phyloP scores from a whole-genome alignment of 2,113 vertebrate genomes.

The Paraplagusia blochii region DNA sequence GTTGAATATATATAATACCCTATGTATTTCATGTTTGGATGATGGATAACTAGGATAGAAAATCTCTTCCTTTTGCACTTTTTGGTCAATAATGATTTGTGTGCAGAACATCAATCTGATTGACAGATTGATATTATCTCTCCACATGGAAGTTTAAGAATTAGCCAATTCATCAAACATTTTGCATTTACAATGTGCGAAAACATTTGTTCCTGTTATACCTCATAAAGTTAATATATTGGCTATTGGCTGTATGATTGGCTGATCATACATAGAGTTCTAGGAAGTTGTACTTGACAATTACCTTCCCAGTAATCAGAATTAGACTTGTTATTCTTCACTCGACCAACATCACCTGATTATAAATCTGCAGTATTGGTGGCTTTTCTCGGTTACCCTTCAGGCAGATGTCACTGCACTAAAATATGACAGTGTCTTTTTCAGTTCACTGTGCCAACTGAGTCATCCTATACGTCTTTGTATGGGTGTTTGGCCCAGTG shows the following conservation, averaged over 20 bases:
- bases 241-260: too few relatives aligned
- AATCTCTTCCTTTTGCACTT: not conserved
- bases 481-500: slow-evolving; percentile 24
- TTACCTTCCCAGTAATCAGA: not conserved
- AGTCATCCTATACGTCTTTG: slow-evolving; percentile 2
- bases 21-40: not conserved
- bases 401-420: slow-evolving; percentile 4
- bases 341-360: slow-evolving; percentile 3
- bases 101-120: not conserved
- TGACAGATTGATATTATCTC: not conserved
- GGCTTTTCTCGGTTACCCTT: not conserved
- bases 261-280: too few relatives aligned
- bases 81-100: slow-evolving; percentile 4
- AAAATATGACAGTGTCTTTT: not conserved
- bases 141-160: not conserved
- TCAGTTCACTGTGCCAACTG: not conserved
- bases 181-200: too few relatives aligned
- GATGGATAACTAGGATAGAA: not conserved
- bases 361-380: not conserved
- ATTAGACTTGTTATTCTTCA: not conserved
- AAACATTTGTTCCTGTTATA: too few relatives aligned
- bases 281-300: too few relatives aligned
- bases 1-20: too few relatives aligned
- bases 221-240: too few relatives aligned
- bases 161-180: too few relatives aligned